These are phyloP conservation scores for Moxostoma hubbsi DNA, from an alignment of 2,797 vertebrate species.

Conservation along the genomic window DNA sequence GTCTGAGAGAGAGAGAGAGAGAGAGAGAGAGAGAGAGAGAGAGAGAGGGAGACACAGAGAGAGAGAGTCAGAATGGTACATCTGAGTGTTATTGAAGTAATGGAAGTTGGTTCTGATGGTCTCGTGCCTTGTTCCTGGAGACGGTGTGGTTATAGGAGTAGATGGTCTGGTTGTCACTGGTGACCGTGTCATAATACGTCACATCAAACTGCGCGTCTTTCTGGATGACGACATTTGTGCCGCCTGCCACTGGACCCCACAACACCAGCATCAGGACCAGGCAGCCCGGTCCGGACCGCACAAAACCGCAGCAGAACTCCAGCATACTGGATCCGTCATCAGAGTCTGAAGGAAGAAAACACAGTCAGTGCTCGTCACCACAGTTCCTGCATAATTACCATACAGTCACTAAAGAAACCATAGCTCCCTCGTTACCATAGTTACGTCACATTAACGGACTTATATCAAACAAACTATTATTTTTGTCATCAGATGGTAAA, in stretches of 20 bases:
- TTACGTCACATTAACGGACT: too few relatives aligned
- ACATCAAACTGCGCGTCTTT: slow-evolving; percentile 86
- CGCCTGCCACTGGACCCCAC: slow-evolving; percentile 29
- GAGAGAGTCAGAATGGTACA: too few relatives aligned
- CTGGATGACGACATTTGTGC: slow-evolving; percentile 75
- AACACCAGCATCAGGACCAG: slow-evolving; percentile 14
- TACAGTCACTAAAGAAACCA: too few relatives aligned
- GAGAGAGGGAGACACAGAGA: not conserved
- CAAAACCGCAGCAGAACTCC: not conserved
- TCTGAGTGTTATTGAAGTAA: not conserved
- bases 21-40: not conserved
- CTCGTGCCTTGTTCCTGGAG: slow-evolving; percentile 86
- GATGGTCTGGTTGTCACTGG: slow-evolving; percentile 84
- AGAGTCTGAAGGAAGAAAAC: not conserved
- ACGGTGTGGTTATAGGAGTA: slow-evolving; percentile 96
- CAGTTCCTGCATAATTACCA: not conserved
- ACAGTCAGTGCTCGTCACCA: not conserved
- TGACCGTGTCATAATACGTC: slow-evolving; percentile 82
- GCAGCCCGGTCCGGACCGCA: not conserved
- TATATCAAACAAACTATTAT: too few relatives aligned
- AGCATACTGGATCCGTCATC: slow-evolving; percentile 23
- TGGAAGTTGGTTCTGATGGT: not conserved
- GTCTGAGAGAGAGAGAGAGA: slow-evolving; percentile 73
- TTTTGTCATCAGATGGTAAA: too few relatives aligned
- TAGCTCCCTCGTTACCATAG: too few relatives aligned